phyloP scores from a whole-genome alignment of 2,888 invertebrate species.

The Lumbricus terrestris region DNA sequence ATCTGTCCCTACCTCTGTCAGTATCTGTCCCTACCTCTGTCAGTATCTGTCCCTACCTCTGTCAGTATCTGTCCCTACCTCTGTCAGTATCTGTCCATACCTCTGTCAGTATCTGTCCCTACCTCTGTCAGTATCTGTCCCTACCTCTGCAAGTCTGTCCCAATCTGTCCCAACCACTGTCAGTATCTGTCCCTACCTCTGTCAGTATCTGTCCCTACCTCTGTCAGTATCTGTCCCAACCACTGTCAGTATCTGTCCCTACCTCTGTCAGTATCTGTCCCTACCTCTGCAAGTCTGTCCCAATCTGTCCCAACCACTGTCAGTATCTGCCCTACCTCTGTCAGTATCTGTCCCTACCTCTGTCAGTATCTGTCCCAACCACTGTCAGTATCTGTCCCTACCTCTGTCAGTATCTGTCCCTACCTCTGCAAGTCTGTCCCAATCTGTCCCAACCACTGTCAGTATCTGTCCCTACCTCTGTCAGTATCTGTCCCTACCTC shows the following conservation, averaged over 20 bases:
- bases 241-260: neutral
- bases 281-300: no score
- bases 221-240: neutral
- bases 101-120: neutral
- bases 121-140: no score
- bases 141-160: no score
- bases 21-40: neutral
- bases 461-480: neutral
- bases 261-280: no score
- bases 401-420: neutral
- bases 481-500: neutral
- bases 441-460: no score
- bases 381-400: neutral
- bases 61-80: no score
- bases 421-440: no score
- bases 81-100: neutral
- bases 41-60: neutral
- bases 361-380: no score
- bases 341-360: neutral
- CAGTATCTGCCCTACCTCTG: neutral
- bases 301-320: no score
- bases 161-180: neutral
- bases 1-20: no score
- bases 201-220: no score
- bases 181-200: neutral